Evolutionary conservation across 2,888 invertebrate species (phyloP).

Genomic region (Aphidius colemani): DNA sequence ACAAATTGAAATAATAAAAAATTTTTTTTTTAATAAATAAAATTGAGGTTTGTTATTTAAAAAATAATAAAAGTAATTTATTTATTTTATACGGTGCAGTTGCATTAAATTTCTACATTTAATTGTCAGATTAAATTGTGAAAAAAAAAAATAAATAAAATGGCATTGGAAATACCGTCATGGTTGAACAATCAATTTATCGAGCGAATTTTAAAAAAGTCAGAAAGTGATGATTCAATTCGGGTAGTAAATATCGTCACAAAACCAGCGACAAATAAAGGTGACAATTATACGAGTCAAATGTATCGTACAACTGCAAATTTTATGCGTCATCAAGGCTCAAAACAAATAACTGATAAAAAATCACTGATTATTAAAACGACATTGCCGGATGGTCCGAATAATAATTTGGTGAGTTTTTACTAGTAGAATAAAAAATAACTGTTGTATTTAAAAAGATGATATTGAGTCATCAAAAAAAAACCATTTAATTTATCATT

Average conservation of each 20-base stretch:
- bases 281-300: slow-evolving; percentile 57
- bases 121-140: not conserved
- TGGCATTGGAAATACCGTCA: slow-evolving; percentile 39
- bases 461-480: no score
- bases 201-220: slow-evolving; percentile 45
- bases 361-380: slow-evolving; percentile 50
- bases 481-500: no score
- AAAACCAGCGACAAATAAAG: slow-evolving; percentile 51
- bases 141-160: slow-evolving; percentile 36
- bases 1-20: no score
- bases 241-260: slow-evolving; percentile 42
- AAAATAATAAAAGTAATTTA: no score
- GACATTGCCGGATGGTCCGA: slow-evolving; percentile 57
- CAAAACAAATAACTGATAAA: slow-evolving; percentile 39
- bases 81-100: no score
- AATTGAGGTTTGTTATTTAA: no score
- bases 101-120: not conserved
- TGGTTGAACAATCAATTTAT: slow-evolving; percentile 48
- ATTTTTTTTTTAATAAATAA: no score
- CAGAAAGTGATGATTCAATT: slow-evolving; percentile 44
- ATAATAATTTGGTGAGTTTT: slow-evolving; percentile 49
- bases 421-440: no score
- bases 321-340: slow-evolving; percentile 33
- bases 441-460: no score
- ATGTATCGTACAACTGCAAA: slow-evolving; percentile 47